phyloP scores from a whole-genome alignment of 2,113 vertebrate genomes.

The Salvelinus sp. region DNA sequence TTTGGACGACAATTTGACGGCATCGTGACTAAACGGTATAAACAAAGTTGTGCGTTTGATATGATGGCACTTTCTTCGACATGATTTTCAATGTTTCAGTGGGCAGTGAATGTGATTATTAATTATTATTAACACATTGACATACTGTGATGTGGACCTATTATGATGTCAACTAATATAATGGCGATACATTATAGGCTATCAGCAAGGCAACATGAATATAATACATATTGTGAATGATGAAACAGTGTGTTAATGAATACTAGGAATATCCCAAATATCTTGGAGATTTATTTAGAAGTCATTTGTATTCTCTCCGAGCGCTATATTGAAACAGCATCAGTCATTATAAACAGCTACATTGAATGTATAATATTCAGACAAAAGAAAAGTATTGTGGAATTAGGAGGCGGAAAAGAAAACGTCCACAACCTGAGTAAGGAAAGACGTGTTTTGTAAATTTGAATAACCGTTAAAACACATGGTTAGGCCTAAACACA shows the following conservation, averaged over 20 bases:
- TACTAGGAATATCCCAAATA: too few relatives aligned
- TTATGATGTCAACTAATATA: conserved; percentile 13
- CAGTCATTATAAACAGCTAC: conserved; percentile 56
- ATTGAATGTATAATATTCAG: conserved; percentile 76
- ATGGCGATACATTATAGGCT: conserved; percentile 41
- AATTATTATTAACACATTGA: conserved; percentile 12
- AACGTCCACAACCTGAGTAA: background rate
- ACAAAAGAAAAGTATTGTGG: conserved; percentile 41
- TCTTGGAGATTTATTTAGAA: too few relatives aligned
- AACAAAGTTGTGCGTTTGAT: conserved; percentile 16
- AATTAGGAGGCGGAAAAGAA: conserved; percentile 41
- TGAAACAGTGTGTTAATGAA: conserved; percentile 11
- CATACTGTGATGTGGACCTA: conserved; percentile 1
- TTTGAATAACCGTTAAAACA: background rate
- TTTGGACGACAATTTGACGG: conserved; percentile 29
- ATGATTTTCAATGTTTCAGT: conserved; percentile 28
- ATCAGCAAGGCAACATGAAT: conserved; percentile 16
- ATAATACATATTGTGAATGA: background rate
- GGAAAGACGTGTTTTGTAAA: background rate
- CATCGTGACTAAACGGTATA: conserved; percentile 31
- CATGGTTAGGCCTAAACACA: background rate
- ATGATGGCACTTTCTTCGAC: conserved; percentile 32
- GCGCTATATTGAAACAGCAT: background rate
- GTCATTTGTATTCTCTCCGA: conserved; percentile 19
- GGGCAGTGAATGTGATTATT: conserved; percentile 33